Conservation (phyloP, 2,888 invertebrate species). For the Xiphydria camelus region DNA sequence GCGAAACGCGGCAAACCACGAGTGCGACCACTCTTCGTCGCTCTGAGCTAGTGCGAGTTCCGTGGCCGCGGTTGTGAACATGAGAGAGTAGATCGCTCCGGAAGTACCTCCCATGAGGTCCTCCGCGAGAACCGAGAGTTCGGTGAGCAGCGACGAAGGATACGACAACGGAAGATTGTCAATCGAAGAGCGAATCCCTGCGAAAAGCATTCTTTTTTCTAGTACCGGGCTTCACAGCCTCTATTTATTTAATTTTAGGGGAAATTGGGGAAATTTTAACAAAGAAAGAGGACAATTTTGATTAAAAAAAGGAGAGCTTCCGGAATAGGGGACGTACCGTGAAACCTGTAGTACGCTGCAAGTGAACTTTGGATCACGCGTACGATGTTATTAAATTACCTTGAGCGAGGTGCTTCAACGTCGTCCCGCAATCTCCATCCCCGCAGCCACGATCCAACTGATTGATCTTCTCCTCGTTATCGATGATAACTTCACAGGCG, state of each 20-base stretch:
- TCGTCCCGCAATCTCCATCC: conserved; percentile 69
- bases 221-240: too few species aligned
- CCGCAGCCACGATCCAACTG: conserved; percentile 64
- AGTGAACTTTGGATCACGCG: too few species aligned
- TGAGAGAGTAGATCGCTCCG: conserved; percentile 78
- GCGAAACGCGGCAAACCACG: conserved; percentile 64
- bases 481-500: conserved; percentile 44
- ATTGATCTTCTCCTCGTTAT: conserved; percentile 42
- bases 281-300: too few species aligned
- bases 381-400: too few species aligned
- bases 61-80: conserved; percentile 69
- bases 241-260: too few species aligned
- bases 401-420: conserved; percentile 62
- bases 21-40: conserved; percentile 22
- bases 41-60: conserved; percentile 32
- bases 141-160: conserved; percentile 59
- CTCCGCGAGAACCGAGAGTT: conserved; percentile 67
- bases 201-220: too few species aligned
- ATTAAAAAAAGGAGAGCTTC: too few species aligned
- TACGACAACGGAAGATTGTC: conserved; percentile 37
- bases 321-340: too few species aligned
- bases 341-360: too few species aligned
- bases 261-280: too few species aligned
- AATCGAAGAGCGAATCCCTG: conserved; percentile 39
- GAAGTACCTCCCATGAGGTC: conserved; percentile 77